A percentile compares a stretch with the other conserved stretches of the same genome.
These are phyloP conservation scores for Phataginus tetradactyla DNA, from an alignment of 2,797 vertebrate species.

Conservation along the genomic window DNA sequence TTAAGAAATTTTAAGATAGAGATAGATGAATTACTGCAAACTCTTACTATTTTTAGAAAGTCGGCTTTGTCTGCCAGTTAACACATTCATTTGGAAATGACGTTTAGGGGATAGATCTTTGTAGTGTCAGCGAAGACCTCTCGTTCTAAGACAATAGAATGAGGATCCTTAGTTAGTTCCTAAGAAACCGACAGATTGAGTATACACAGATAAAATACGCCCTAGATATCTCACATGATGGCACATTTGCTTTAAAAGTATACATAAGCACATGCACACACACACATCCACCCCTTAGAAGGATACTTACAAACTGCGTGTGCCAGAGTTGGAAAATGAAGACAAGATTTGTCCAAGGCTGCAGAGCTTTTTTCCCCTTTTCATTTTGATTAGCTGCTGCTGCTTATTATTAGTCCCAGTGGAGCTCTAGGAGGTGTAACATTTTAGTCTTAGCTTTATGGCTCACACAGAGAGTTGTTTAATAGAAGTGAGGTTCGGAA, in stretches of 20 bases:
- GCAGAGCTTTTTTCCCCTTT: background rate
- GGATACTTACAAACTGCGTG: background rate
- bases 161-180: background rate
- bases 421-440: background rate
- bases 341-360: background rate
- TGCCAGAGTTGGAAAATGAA: background rate
- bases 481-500: background rate
- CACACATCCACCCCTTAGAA: background rate
- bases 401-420: background rate
- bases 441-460: background rate
- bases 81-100: conserved; percentile 4
- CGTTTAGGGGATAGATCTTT: background rate
- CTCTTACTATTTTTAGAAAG: background rate
- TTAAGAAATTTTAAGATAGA: background rate
- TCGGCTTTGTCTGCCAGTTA: background rate
- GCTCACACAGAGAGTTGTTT: conserved; percentile 8
- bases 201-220: background rate
- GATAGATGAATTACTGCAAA: background rate
- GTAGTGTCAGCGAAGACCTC: background rate
- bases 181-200: background rate
- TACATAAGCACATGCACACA: background rate
- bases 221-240: background rate
- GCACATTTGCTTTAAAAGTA: background rate
- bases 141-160: background rate
- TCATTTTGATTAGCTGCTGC: background rate